Conservation (phyloP, 92 coral and sea anemone species). For the Heteractis magnifica region DNA sequence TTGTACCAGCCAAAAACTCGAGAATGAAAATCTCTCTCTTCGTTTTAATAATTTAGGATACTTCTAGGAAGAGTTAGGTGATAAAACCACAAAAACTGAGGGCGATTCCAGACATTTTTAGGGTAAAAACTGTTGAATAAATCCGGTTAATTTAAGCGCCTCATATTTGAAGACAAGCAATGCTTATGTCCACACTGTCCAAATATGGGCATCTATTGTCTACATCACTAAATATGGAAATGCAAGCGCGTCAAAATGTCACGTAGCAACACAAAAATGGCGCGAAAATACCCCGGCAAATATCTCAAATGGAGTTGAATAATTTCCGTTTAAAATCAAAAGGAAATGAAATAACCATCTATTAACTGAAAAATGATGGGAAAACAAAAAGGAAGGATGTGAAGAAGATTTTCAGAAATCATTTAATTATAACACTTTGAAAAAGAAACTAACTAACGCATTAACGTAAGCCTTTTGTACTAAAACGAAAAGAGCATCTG, state of each 20-base stretch:
- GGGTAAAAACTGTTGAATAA: constrained; percentile 34
- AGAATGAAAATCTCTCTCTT: not conserved
- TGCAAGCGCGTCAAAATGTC: constrained; percentile 34
- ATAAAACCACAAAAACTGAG: constrained; percentile 23
- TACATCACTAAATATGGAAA: constrained; percentile 80
- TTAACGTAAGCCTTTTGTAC: too few species aligned
- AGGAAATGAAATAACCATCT: too few species aligned
- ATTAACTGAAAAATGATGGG: too few species aligned
- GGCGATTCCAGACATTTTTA: constrained; percentile 20
- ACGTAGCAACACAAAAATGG: constrained; percentile 53
- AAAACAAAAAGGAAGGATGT: too few species aligned
- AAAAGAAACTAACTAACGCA: too few species aligned
- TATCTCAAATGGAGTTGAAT: not conserved
- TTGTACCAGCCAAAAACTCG: constrained; percentile 7
- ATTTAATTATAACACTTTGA: too few species aligned
- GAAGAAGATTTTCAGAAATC: too few species aligned
- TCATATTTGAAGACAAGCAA: constrained; percentile 29
- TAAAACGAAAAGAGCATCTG: too few species aligned
- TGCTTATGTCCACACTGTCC: constrained; percentile 56
- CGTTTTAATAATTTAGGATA: not conserved
- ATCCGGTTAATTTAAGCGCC: constrained; percentile 33
- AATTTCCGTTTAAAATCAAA: too few species aligned
- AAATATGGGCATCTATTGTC: constrained; percentile 79
- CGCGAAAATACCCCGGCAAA: constrained; percentile 25
- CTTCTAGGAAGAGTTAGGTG: constrained; percentile 10